Conservation (phyloP, 2,113 vertebrate species). For the Cygnus atratus region DNA sequence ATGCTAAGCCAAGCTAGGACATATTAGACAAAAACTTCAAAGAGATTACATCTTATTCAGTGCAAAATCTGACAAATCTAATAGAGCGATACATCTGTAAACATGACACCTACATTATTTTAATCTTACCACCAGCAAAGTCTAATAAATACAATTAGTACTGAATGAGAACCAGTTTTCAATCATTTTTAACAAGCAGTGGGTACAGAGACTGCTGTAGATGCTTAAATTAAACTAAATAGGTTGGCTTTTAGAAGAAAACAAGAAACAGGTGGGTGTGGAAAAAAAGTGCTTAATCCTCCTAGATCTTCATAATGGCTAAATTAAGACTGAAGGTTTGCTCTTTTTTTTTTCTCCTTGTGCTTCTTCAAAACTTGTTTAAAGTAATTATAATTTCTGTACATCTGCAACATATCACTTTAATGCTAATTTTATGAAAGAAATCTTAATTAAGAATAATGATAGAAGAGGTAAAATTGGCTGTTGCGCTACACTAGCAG, state of each 20-base stretch:
- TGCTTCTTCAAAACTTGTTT: slow-evolving; percentile 53
- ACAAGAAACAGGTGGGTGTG: slow-evolving; percentile 27
- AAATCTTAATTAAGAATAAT: slow-evolving; percentile 65
- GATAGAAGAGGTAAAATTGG: slow-evolving; percentile 47
- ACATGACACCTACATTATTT: slow-evolving; percentile 65
- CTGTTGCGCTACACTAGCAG: background rate
- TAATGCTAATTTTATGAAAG: slow-evolving; percentile 57
- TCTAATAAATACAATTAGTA: slow-evolving; percentile 67
- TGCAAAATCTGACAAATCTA: slow-evolving; percentile 65
- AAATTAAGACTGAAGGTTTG: slow-evolving; percentile 49
- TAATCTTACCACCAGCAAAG: slow-evolving; percentile 61
- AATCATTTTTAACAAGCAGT: slow-evolving; percentile 42
- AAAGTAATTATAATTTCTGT: slow-evolving; percentile 52
- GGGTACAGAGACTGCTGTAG: background rate
- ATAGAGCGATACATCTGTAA: slow-evolving; percentile 64
- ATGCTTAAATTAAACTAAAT: slow-evolving; percentile 38
- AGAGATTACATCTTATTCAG: slow-evolving; percentile 62
- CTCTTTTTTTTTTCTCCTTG: background rate
- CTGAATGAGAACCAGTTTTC: slow-evolving; percentile 31
- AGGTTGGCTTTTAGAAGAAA: slow-evolving; percentile 7
- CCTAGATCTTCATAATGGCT: slow-evolving; percentile 49
- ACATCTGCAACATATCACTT: slow-evolving; percentile 54
- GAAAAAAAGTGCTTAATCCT: slow-evolving; percentile 6
- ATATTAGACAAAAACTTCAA: slow-evolving; percentile 67
- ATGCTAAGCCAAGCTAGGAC: slow-evolving; percentile 59